Base-by-base conservation (phyloP, 1,140 invertebrate genomes). In the Eubasilissa regina region DNA sequence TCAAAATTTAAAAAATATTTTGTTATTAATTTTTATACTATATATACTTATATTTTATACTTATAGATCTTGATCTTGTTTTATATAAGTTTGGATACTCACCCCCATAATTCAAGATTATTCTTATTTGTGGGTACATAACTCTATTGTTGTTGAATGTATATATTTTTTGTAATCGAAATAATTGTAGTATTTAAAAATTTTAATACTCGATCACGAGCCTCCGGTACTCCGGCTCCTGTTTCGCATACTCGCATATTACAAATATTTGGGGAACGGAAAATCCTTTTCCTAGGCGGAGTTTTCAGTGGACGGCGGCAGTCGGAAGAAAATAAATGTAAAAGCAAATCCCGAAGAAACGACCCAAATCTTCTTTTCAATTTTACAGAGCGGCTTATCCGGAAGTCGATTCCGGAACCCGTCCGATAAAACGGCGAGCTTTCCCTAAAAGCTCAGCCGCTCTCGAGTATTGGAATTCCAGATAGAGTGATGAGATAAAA, bases 341-440 rank as follows among this genome's bases (percentile, higher is more conserved):
- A 72, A 70, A 73, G 77, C 64, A 56, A 73, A 73, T 78, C 68
- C 68, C 58, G 17, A 25, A 48, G 77, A 78, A 78, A 78, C 77
- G 77, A 78, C 68, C 77, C 68, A 78, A 78, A 78, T 78, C 77
- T 78, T 64, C 77, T 78, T 78, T 78, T 78, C 77, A 78, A 78
- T 78, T 78, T 78, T 78, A 74, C 68, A 78, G 68, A 74, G 68
- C 45, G 45, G 77, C 51, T 78, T 78, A 78, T 73, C 68, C 68
- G 77, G 76, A 78, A 78, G 77, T 78, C 53, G 77, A 78, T 78
- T 73, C 45, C 62, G 51, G 45, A 64, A 68, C 77, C 25, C 21
- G 75, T 70, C 76, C 66, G 76, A 77, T 60, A 66, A 66, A 64
- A 43, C 45, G 58, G 48, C 51, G 45, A 70, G 66, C 66, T 70